Base-by-base conservation (phyloP, 2,797 vertebrate genomes). In the Labroides dimidiatus region DNA sequence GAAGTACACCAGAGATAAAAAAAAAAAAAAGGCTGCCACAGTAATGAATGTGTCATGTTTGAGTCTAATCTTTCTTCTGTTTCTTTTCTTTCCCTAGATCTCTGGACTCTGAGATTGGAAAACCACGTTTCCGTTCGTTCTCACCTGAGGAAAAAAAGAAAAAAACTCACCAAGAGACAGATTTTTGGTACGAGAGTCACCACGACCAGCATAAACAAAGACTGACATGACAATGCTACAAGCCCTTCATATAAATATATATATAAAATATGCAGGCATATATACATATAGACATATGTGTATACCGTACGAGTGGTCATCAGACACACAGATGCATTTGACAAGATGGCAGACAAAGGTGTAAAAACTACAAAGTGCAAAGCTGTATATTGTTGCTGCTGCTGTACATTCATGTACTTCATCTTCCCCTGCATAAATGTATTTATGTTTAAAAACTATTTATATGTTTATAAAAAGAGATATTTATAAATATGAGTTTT, bases 361-460 rank as follows among this genome's bases (percentile, higher is more conserved):
- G 93, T 93, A 95, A 93, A 95, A 96, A 95, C 93, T 75, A 89
- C 88, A 91, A 91, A 91, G 79, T 24, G 91, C 92, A 91, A 93
- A 88, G 95, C 95, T 96, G 95, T 96, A 95, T 93, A 96, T 95
- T 94, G n/a, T 94, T 94, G 95, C 95, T 96, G 95, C 95, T 95
- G 80, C 95, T 97, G 97, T 97, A 97, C 95, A 96, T 96, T 96
- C 94, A 95, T 95, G 96, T 97, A 95, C 92, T 91, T 93, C 91
- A 93, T 93, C 90, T 94, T 93, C 93, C 85, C 95, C 94, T 94
- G 95, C 97, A 96, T 98, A 96, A 96, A 97, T 98, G 96, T 99
- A 99, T 99, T 99, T 99, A 99, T 99, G 97, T 99, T 99, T 95
- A 92, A 96, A 97, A 97, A 95, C 95, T 99, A 99, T 99, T 99